Evolutionary conservation across 2,113 vertebrate genomes (phyloP), one percentile per base, ranked within the genome.

Genomic region (Sinocyclocheilus grahami): DNA sequence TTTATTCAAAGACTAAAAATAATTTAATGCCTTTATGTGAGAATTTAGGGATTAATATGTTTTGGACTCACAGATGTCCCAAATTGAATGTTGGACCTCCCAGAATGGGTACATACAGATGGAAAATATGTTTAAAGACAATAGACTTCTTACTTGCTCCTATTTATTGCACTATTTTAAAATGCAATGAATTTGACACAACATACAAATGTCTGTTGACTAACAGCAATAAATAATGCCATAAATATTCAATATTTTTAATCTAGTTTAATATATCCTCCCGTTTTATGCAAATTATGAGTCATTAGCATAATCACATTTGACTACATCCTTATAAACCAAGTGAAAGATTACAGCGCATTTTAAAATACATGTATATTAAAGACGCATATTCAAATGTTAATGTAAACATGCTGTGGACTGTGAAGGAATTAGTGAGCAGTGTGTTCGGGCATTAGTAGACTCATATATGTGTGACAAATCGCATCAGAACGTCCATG

Each of bases 291-390:
- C 93, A 95, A 95, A 95, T 95, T 74, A 87, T 48, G 88, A 88
- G 81, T 87, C 88, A 95, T 95, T 95, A 95, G 94, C 94, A 95
- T 95, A 95, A 95, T 95, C 95, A 94, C 93, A 95, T 95, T 95
- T 93, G 89, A 93, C 93, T 93, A 94, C 92, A 93, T 94, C 92
- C 93, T 93, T 94, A 93, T 93, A 94, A 94, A 89, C 84, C 88
- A 90, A 95, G 93, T 93, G 88, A 93, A 93, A 95, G 93, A 93
- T 95, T 94, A 94, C 91, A 92, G 92, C 90, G 88, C 91, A 92
- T 94, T 93, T 95, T 92, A 92, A 93, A 88, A 93, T 92, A 83
- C 65, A 93, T 91, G 93, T 92, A 94, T 93, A 94, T 93, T 92
- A 94, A 94, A 93, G 90, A 93, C 92, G 89, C 90, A 90, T 87